phyloP scores from a whole-genome alignment of 2,888 invertebrate species.

The Leucozona laternaria region DNA sequence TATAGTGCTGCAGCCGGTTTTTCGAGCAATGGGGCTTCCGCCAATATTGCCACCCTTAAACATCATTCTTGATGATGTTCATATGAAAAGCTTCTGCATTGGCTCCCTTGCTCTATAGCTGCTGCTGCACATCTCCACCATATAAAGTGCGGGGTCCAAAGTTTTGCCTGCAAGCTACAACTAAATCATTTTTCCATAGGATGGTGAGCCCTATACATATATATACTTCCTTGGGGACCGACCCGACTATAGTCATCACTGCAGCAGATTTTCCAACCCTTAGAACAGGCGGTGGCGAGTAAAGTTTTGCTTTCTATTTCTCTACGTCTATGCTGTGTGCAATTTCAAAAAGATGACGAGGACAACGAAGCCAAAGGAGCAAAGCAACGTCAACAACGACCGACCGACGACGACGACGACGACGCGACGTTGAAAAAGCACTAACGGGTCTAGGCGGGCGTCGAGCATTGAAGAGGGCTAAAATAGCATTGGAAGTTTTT shows the following conservation, averaged over 20 bases:
- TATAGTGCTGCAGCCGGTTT: conserved; percentile 51
- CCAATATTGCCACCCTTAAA: conserved; percentile 43
- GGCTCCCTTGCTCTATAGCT: conserved; percentile 2
- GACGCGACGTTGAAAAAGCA: conserved; percentile 25
- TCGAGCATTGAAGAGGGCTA: conserved; percentile 23
- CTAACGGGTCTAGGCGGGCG: conserved; percentile 27
- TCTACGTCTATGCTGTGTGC: conserved; percentile 20
- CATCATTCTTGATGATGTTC: conserved; percentile 3
- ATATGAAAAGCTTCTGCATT: conserved; percentile 57
- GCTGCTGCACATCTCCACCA: conserved; percentile 48
- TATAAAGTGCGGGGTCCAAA: conserved; percentile 48
- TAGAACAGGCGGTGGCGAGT: background rate
- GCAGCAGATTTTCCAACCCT: conserved; percentile 71
- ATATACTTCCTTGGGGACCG: conserved; percentile 26
- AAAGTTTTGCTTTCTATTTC: conserved; percentile 49
- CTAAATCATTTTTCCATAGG: conserved; percentile 28
- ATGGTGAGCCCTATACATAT: conserved; percentile 20
- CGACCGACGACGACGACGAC: conserved; percentile 10
- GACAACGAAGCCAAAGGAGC: conserved; percentile 21
- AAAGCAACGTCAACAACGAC: conserved; percentile 22
- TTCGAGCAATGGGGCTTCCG: conserved; percentile 42
- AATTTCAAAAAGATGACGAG: conserved; percentile 39
- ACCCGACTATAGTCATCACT: conserved; percentile 43
- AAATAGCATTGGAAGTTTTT: conserved; percentile 44
- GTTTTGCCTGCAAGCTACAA: conserved; percentile 63